These are phyloP conservation scores for Graptemys geographica DNA, from an alignment of 2,797 vertebrate species.

Conservation along the genomic window DNA sequence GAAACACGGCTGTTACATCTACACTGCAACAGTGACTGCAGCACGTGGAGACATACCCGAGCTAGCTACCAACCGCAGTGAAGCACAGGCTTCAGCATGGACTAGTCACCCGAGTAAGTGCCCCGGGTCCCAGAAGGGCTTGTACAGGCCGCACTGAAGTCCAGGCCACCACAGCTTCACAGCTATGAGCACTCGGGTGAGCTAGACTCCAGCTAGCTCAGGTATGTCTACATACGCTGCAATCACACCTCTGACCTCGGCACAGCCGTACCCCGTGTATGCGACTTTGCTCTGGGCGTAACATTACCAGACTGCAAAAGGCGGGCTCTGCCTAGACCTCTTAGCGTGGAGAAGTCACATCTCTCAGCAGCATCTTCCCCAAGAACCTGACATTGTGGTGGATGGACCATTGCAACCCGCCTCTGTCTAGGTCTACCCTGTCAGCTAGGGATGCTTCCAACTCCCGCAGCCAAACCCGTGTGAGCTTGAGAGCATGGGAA, in stretches of 20 bases:
- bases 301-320: background rate
- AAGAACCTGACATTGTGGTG: background rate
- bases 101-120: background rate
- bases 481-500: background rate
- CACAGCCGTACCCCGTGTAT: fast-evolving
- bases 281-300: background rate
- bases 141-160: background rate
- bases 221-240: background rate
- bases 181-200: background rate
- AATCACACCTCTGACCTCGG: background rate
- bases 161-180: no score
- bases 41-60: background rate
- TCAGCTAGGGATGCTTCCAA: background rate
- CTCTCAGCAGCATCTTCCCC: background rate
- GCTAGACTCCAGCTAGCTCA: background rate
- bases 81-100: no score
- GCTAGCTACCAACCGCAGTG: background rate
- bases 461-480: background rate
- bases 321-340: background rate
- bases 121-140: background rate
- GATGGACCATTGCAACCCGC: background rate
- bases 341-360: background rate
- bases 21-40: no score
- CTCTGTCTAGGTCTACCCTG: background rate
- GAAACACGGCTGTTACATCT: no score